phyloP scores from a whole-genome alignment of 1,140 invertebrate species.

The Halyomorpha halys region DNA sequence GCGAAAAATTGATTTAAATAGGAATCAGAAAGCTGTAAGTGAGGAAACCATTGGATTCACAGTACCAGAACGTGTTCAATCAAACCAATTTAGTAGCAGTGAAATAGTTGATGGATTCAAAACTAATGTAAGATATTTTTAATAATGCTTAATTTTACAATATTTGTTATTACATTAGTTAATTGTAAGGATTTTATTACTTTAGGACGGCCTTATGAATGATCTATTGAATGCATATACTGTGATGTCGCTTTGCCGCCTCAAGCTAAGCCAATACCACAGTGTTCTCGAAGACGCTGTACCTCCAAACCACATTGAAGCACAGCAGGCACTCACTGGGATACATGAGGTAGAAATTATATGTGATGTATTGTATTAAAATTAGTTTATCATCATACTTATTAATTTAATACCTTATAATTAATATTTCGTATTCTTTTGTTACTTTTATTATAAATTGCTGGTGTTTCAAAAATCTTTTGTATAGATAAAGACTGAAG shows the following conservation, averaged over 20 bases:
- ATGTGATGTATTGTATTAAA: too few species aligned
- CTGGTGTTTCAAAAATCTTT: too few species aligned
- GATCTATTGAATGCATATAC: slow-evolving; percentile 38
- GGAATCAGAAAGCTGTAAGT: too few species aligned
- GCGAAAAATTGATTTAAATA: too few species aligned
- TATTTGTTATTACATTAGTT: too few species aligned
- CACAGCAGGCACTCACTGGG: slow-evolving; percentile 36
- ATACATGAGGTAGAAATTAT: slow-evolving; percentile 36
- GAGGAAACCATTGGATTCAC: too few species aligned
- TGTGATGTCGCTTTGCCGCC: slow-evolving; percentile 36
- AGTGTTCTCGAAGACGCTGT: slow-evolving; percentile 34
- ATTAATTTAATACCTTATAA: too few species aligned
- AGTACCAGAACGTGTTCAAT: not conserved
- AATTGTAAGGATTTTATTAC: not conserved
- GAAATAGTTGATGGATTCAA: slow-evolving; percentile 8
- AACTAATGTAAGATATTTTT: not conserved
- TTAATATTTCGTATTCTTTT: too few species aligned
- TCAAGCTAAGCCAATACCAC: slow-evolving; percentile 37
- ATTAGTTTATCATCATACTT: too few species aligned
- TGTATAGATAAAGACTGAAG: too few species aligned
- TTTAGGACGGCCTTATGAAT: slow-evolving; percentile 36
- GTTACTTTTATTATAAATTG: too few species aligned
- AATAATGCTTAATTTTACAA: not conserved
- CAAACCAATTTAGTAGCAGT: not conserved
- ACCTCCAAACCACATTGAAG: slow-evolving; percentile 32